Evolutionary conservation across 35 echinoderm and acorn worm genomes (phyloP).

Genomic region (Hemicentrotus pulcherrimus): DNA sequence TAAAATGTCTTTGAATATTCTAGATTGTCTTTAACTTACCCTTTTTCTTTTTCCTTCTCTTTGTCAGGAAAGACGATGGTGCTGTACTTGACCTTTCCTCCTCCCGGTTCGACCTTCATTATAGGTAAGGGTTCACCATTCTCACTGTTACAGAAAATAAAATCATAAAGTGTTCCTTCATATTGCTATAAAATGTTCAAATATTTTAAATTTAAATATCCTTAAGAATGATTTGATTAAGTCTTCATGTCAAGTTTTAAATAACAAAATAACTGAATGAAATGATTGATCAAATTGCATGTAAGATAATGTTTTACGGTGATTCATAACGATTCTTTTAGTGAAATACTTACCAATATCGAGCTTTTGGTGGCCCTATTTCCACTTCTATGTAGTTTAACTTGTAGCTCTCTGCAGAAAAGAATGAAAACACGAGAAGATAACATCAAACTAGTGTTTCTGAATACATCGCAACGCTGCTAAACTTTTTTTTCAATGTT

Average conservation of each 20-base stretch:
- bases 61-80: conserved; percentile 65
- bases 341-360: conserved; percentile 28
- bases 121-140: conserved; percentile 46
- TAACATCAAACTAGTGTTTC: no score
- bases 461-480: no score
- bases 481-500: no score
- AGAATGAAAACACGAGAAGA: background rate
- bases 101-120: conserved; percentile 42
- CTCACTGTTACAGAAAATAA: background rate
- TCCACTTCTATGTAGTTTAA: conserved; percentile 72
- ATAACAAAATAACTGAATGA: background rate
- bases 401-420: conserved; percentile 66
- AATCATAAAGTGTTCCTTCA: no score
- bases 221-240: no score
- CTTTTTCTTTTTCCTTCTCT: conserved; percentile 40
- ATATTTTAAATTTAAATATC: no score
- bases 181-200: no score
- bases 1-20: no score
- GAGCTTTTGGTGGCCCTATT: conserved; percentile 60
- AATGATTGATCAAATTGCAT: background rate
- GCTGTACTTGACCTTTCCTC: conserved; percentile 60
- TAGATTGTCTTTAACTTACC: background rate
- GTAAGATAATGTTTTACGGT: no score
- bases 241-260: no score
- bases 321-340: no score